These are phyloP conservation scores for Aphidius colemani DNA, from an alignment of 2,888 invertebrate species.

Conservation along the genomic window DNA sequence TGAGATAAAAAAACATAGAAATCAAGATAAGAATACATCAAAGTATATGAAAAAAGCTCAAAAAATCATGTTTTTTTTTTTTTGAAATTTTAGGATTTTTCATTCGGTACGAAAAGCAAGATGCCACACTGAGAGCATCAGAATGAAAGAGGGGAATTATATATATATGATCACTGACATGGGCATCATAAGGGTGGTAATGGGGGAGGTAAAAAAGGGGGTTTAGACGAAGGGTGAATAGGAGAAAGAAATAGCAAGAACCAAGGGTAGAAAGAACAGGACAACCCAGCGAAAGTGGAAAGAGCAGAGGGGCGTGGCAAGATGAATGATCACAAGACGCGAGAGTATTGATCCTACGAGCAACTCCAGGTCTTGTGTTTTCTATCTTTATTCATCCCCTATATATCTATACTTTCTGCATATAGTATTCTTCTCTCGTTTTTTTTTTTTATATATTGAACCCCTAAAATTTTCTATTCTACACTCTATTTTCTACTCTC, in stretches of 20 bases:
- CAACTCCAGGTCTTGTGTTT: slow-evolving; percentile 45
- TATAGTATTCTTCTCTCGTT: no score
- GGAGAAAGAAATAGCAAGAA: slow-evolving; percentile 22
- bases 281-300: slow-evolving; percentile 41
- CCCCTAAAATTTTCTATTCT: neutral
- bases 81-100: no score
- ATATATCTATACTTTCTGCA: slow-evolving; percentile 6
- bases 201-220: neutral
- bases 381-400: slow-evolving; percentile 34
- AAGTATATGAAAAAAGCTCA: no score
- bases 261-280: slow-evolving; percentile 17
- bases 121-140: no score
- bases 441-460: no score
- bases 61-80: no score
- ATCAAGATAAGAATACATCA: no score
- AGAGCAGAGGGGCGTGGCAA: slow-evolving; percentile 60
- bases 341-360: slow-evolving; percentile 59
- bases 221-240: slow-evolving; percentile 2
- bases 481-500: slow-evolving; percentile 31
- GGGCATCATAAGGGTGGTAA: neutral
- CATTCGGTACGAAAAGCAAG: no score
- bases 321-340: slow-evolving; percentile 61
- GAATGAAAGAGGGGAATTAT: no score
- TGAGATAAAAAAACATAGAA: no score
- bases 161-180: no score